Percentiles rank a stretch among this genome's conserved stretches.
Conservation (phyloP, 1,140 invertebrate species). For the Polypedilum pembai region DNA sequence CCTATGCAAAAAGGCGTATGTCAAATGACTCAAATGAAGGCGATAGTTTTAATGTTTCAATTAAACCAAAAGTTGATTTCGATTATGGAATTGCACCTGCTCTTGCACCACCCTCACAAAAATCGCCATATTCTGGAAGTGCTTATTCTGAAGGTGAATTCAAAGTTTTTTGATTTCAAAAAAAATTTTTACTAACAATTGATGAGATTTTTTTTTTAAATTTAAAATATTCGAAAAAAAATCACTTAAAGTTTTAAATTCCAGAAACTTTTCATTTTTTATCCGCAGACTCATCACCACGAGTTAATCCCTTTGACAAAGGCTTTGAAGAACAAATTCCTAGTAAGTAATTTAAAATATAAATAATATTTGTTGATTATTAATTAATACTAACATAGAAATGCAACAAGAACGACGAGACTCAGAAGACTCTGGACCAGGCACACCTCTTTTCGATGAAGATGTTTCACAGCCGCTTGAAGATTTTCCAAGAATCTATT, state of each 20-base stretch:
- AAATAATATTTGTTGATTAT: conserved; percentile 30
- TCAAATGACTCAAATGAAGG: conserved; percentile 71
- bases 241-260: neutral
- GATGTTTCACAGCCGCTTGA: conserved; percentile 88
- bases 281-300: conserved; percentile 47
- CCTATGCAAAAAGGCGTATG: conserved; percentile 50
- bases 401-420: conserved; percentile 47
- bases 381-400: conserved; percentile 28
- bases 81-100: conserved; percentile 51
- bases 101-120: conserved; percentile 65
- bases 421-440: conserved; percentile 67
- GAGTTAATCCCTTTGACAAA: conserved; percentile 74
- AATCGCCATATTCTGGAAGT: conserved; percentile 47
- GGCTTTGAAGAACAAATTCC: conserved; percentile 46
- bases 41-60: conserved; percentile 43
- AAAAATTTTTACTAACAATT: no score
- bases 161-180: no score
- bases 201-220: no score
- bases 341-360: neutral
- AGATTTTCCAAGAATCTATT: conserved; percentile 77
- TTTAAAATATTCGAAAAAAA: no score
- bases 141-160: conserved; percentile 32
- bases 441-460: conserved; percentile 90
- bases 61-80: conserved; percentile 53
- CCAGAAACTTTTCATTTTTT: neutral